phyloP scores from a whole-genome alignment of 2,888 invertebrate genomes.

The Campoletis raptor region DNA sequence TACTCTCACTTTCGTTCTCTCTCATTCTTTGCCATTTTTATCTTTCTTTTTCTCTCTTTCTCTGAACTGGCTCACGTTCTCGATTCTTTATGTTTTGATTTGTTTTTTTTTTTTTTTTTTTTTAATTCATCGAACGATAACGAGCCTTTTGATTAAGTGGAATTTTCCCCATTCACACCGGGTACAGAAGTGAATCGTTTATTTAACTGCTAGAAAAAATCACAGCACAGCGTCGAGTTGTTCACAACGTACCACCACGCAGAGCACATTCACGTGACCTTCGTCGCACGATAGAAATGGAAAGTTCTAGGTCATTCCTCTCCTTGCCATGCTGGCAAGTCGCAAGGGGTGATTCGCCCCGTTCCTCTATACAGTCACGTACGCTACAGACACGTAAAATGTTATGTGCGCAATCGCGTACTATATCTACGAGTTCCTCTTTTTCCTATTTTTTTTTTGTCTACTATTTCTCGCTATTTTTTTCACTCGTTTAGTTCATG shows the following conservation, averaged over 20 bases:
- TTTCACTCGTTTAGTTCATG: not conserved
- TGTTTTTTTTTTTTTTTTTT: not conserved
- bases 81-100: too few relatives aligned
- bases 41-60: not conserved
- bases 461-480: not conserved
- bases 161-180: constrained; percentile 27
- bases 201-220: constrained; percentile 3
- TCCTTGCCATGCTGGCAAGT: not conserved
- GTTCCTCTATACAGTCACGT: not conserved
- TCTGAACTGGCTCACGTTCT: not conserved
- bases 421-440: not conserved
- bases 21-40: not conserved
- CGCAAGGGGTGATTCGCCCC: constrained; percentile 19
- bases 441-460: not conserved
- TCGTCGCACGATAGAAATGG: constrained; percentile 27
- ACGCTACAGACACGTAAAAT: not conserved
- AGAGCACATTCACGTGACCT: constrained; percentile 32
- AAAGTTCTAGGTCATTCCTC: constrained; percentile 54
- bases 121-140: not conserved
- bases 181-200: not conserved
- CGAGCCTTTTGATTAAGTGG: constrained; percentile 22
- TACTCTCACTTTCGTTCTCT: not conserved
- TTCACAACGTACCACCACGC: not conserved
- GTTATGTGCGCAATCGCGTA: constrained; percentile 9
- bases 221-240: not conserved